Percentiles rank a stretch among this genome's conserved stretches.
These are phyloP conservation scores for Popillia japonica DNA, from an alignment of 1,140 invertebrate species.

Conservation along the genomic window DNA sequence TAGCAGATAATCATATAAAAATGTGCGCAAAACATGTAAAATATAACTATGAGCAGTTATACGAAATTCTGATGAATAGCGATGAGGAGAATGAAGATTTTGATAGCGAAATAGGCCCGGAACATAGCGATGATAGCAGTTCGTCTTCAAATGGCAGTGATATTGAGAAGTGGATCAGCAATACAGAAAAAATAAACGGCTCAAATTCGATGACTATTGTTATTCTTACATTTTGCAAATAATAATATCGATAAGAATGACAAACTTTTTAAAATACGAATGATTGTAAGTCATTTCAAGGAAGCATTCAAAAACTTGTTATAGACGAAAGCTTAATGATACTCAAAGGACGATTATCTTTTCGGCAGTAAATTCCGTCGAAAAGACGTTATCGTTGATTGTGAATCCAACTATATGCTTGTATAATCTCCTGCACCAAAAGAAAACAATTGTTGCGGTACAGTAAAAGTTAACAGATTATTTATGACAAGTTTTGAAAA, in stretches of 20 bases:
- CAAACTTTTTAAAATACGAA: slow-evolving; percentile 22
- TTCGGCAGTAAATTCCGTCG: slow-evolving; percentile 52
- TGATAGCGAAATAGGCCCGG: too few relatives aligned
- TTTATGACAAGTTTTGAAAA: slow-evolving; percentile 38
- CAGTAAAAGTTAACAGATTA: slow-evolving; percentile 53
- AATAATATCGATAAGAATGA: background rate
- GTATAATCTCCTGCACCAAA: slow-evolving; percentile 52
- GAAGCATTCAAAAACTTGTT: slow-evolving; percentile 43
- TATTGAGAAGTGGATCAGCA: too few relatives aligned
- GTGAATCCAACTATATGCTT: slow-evolving; percentile 49
- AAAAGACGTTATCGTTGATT: slow-evolving; percentile 49
- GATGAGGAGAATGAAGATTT: too few relatives aligned
- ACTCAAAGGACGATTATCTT: slow-evolving; percentile 51
- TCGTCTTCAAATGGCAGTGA: too few relatives aligned
- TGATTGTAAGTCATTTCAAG: background rate
- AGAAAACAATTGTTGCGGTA: slow-evolving; percentile 54
- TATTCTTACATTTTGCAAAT: slow-evolving; percentile 39
- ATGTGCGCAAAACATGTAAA: too few relatives aligned
- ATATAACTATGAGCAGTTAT: too few relatives aligned
- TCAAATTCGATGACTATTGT: too few relatives aligned
- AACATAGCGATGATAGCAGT: too few relatives aligned
- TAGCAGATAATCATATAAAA: too few relatives aligned
- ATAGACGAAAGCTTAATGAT: slow-evolving; percentile 52
- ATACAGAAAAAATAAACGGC: too few relatives aligned
- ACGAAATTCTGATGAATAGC: too few relatives aligned